Evolutionary conservation across 2,888 invertebrate species (phyloP), one percentile per base, ranked within the genome.

Genomic region (Orchestes rusci): DNA sequence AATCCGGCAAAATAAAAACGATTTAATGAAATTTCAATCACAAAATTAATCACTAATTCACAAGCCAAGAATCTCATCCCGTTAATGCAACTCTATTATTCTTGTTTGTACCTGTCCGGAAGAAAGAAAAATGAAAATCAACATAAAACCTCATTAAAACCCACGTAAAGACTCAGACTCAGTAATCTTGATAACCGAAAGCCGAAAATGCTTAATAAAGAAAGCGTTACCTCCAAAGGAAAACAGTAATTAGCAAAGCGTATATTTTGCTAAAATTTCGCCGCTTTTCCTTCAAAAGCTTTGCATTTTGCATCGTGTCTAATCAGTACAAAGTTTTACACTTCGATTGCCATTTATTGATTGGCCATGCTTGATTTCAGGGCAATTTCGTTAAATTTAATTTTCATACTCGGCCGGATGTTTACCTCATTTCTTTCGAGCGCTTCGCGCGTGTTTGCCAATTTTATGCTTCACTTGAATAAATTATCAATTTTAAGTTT

Each of bases 331-430:
- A 49, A 54, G 47, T 57, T 53, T 55, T 54, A 54, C 54, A 53
- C 54, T 53, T 51, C 54, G 51, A 56, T 56, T 55, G 53, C 51
- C 53, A 54, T 55, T 57, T 57, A 56, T 56, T 53, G 54, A 58
- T 56, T 53, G 53, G 52, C 43, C 36, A 52, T 51, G 56, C 50
- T 55, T 54, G 56, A 54, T 54, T 55, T 54, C 53, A 52, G 53
- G 53, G 48, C 48, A 49, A 54, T 53, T 53, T 57, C 50, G 51
- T 48, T 50, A 48, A 51, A 54, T 56, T 55, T 52, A 51, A 49
- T 56, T 54, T 54, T 45, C 44, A 42, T 39, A 45, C 32, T 48
- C 40, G n/a, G 45, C 43, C 42, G 46, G 42, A 46, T 46, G 46
- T 46, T 42, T 46, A 42, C 42, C 30, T 46, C 41, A 41, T 33